Evolutionary conservation across 2,797 vertebrate genomes (phyloP), one percentile per base, ranked within the genome.

Genomic region (Anabacerthia variegaticeps): DNA sequence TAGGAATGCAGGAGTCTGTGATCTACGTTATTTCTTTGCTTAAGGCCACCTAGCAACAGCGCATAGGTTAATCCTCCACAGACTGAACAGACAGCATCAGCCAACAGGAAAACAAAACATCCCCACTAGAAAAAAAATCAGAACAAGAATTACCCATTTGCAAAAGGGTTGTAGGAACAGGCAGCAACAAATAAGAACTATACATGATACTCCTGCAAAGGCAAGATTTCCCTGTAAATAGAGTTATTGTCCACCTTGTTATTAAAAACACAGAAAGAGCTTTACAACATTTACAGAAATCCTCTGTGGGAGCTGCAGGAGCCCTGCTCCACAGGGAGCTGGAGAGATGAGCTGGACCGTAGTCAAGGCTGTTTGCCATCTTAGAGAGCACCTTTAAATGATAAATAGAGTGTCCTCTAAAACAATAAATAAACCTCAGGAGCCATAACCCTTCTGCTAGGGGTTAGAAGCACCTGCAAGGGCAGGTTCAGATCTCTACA

Each of bases 91-190:
- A 93, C 92, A 94, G 88, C 92, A 84, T 95, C 95, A 96, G 89
- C 94, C 92, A 96, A 95, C 92, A 96, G 80, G 87, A 97, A 97
- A 96, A 95, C 96, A 96, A 96, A 94, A 96, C 92, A 93, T 89
- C 68, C 41, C 79, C 28, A 23, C 83, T 66, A 86, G 88, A 83
- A 86, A 87, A 87, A 88, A 93, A 93, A 74, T 81, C 62, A 82
- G 78, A 91, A 94, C 90, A 96, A 89, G 88, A 95, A 86, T 93
- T 95, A 92, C 66, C 88, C 78, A 85, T 95, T 95, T 95, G 87
- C 74, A 89, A 92, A 79, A 88, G 28, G 56, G 48, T 52, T 92
- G 76, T 86, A 93, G 84, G 52, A 92, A 84, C 69, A 96, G 81
- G 63, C 44, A 84, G 59, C 72, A 76, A 87, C 58, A 95, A 93